phyloP scores from a whole-genome alignment of 2,888 invertebrate genomes.

The Hypercompe scribonia region DNA sequence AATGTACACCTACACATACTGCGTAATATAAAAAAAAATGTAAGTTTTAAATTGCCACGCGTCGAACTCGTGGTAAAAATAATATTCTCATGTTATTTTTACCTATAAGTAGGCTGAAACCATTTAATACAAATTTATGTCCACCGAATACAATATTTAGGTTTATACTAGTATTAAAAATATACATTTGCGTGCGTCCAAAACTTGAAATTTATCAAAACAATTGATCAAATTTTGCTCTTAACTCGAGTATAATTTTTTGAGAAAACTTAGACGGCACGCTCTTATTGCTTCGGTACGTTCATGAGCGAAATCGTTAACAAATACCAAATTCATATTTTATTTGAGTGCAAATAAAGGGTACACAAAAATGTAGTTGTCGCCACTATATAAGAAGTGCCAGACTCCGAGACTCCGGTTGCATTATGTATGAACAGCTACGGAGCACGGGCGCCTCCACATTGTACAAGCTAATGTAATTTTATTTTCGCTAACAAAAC shows the following conservation, averaged over 20 bases:
- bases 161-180: no score
- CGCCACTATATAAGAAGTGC: not conserved
- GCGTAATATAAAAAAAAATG: no score
- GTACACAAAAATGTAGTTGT: not conserved
- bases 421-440: conserved; percentile 38
- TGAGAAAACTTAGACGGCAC: not conserved
- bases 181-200: not conserved
- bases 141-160: not conserved
- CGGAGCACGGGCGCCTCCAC: conserved; percentile 10
- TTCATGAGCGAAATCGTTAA: not conserved
- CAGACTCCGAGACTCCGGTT: not conserved
- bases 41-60: no score
- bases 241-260: not conserved
- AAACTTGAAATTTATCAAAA: not conserved
- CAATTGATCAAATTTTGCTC: not conserved
- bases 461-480: conserved; percentile 22
- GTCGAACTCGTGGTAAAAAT: no score
- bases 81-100: no score
- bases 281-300: not conserved
- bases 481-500: conserved; percentile 30
- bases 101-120: no score
- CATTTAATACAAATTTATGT: no score
- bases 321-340: not conserved
- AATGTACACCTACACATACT: no score
- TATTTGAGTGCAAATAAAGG: not conserved